Base-by-base conservation (phyloP, 2,113 vertebrate species). In the Tachysurus fulvidraco region DNA sequence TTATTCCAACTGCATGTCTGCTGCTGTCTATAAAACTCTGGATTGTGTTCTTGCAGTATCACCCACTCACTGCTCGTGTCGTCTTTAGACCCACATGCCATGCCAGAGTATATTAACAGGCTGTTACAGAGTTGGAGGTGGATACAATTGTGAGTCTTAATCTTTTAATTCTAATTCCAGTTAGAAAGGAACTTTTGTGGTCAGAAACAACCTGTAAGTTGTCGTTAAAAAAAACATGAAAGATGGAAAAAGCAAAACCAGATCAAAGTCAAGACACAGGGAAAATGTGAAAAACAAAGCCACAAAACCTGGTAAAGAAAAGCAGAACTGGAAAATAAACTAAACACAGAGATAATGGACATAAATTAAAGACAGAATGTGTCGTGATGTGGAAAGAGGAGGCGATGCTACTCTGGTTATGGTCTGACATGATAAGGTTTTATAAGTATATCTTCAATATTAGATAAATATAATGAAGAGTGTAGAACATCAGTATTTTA, bases 1-100 rank as follows among this genome's bases (percentile, higher is more conserved):
- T 83, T 71, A 62, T 77, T 74, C n/a, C 59, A 81, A 55, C 46
- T 83, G 57, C 36, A 74, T 25, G 8, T 65, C 10, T 77, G 57
- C 28, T 69, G 17, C 64, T 69, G 62, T 69, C 50, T 83, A 12
- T 50, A 16, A 54, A 77, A 50, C 46, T 74, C 44, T 4, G 16
- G 12, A 74, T 21, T 64, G 4, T 52, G 81, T 14, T 14, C 67
- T 52, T 83, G 64, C 50, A 55, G 17, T 69, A 54, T 12, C 21
- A 50, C 23, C 44, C 23, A 76, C 74, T 25, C 44, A 52, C 46
- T 83, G 64, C 64, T 69, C 17, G 55, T 8, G n/a, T 30, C 14
- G n/a, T 67, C 16, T 17, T 67, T 67, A 30, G 81, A 14, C 44
- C 28, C 19, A 36, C 16, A 41, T 87, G 44, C 36, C 44, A 25